Conservation (phyloP, 2,113 vertebrate genomes). For the Parotia lawesii region DNA sequence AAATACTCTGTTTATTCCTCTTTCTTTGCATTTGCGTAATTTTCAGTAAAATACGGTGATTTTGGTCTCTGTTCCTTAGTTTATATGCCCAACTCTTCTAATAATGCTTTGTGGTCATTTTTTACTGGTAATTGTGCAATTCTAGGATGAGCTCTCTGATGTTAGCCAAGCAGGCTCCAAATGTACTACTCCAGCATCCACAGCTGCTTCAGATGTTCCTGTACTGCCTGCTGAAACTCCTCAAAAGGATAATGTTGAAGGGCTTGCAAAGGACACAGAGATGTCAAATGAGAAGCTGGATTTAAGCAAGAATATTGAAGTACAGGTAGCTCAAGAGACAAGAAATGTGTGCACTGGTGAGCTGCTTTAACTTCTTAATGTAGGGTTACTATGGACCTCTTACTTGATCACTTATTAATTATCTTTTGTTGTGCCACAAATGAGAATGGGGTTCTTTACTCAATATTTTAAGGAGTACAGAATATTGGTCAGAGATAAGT, state of each 20-base stretch:
- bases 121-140: background rate
- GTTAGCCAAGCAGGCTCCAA: conserved; percentile 77
- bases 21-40: background rate
- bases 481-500: background rate
- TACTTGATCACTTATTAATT: background rate
- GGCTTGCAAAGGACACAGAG: conserved; percentile 74
- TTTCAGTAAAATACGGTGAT: background rate
- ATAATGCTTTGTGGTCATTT: background rate
- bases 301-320: conserved; percentile 76
- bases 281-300: conserved; percentile 70
- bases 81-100: background rate
- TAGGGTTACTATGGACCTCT: background rate
- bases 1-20: background rate
- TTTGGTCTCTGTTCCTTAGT: background rate
- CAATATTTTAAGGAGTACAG: background rate
- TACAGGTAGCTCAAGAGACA: conserved; percentile 82
- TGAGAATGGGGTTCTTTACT: background rate
- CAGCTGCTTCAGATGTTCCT: conserved; percentile 71
- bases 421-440: background rate
- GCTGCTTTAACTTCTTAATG: background rate
- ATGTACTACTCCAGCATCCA: conserved; percentile 80
- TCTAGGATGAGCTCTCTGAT: conserved; percentile 89
- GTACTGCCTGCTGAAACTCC: conserved; percentile 70
- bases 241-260: conserved; percentile 70
- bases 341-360: conserved; percentile 79